Percentiles rank a stretch among this genome's conserved stretches.
These are phyloP conservation scores for Aegotheles bennettii DNA, from an alignment of 2,113 vertebrate species.

Conservation along the genomic window DNA sequence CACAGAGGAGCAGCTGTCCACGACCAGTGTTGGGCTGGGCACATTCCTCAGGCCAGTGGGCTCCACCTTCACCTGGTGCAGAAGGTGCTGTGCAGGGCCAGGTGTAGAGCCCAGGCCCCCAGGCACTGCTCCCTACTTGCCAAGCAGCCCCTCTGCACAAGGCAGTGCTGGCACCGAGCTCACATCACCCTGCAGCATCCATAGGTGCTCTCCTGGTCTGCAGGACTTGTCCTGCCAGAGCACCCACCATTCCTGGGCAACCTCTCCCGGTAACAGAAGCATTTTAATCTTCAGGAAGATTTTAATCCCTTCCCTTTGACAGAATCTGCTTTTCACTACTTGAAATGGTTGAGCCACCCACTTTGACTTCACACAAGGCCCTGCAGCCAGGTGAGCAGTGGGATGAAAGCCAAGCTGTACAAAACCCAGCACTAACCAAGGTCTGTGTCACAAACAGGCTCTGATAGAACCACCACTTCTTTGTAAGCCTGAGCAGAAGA, in stretches of 20 bases:
- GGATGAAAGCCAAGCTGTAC: accelerated
- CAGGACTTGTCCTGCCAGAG: neutral
- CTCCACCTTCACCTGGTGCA: accelerated
- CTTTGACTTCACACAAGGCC: neutral
- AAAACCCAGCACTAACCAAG: neutral
- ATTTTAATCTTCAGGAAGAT: neutral
- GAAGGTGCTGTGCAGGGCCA: neutral
- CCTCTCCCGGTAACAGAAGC: neutral
- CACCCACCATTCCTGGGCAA: neutral
- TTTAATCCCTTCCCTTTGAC: neutral
- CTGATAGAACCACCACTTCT: neutral
- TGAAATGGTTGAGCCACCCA: neutral
- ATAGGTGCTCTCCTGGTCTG: neutral
- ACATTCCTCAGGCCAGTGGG: neutral
- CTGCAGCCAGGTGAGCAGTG: neutral
- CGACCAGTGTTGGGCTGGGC: accelerated
- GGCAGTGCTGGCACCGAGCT: neutral
- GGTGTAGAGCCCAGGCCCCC: too few species aligned
- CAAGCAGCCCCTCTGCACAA: accelerated
- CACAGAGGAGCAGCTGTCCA: neutral
- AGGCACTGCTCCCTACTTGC: too few species aligned
- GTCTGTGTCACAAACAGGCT: neutral
- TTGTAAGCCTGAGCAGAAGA: neutral
- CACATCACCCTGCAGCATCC: neutral
- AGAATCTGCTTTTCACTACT: neutral